Evolutionary conservation across 2,797 vertebrate genomes (phyloP), one percentile per base, ranked within the genome.

Genomic region (Acanthornis magna): DNA sequence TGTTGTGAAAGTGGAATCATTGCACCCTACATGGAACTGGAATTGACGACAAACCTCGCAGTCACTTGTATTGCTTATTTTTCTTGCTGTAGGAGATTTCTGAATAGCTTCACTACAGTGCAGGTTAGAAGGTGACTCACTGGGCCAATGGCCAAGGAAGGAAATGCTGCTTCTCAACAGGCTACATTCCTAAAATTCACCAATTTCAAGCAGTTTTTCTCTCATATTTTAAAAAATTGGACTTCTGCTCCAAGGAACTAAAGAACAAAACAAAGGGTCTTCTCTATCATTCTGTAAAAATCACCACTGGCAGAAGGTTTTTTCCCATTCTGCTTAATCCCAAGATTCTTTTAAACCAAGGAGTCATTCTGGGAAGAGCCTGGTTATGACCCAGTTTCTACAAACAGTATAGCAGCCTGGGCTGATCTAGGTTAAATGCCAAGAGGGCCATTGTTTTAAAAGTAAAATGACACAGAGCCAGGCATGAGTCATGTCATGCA

Each of bases 121-220:
- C 58, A 90, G 62, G 94, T 91, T 85, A 92, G 88, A 94, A 95
- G 86, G 85, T 70, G 82, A 91, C 45, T 86, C 91, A 89, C 23
- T 60, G 63, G 57, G 66, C 47, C 85, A 91, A 78, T 29, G 48
- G 54, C 72, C 88, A 84, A 83, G 61, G 34, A 92, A 96, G 53
- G 25, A 94, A 93, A 96, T 91, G 83, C 16, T 93, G 85, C 63
- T 95, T 97, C 70, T 84, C 92, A 91, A 68, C 63, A 60, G 36
- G 58, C 61, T 85, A 72, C 95, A 92, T 95, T 96, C 95, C 93
- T 95, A 83, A 95, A 95, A 97, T 95, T 93, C 89, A 91, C 85
- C 88, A 71, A 96, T 96, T 97, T 96, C 95, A 93, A 88, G 48
- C 75, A 74, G 78, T 40, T 96, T 91, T 80, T 50, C 77, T 71